A percentile compares a stretch with the other conserved stretches of the same genome.
phyloP scores from a whole-genome alignment of 2,888 invertebrate genomes.

The Himalopsyche kuldschensis region DNA sequence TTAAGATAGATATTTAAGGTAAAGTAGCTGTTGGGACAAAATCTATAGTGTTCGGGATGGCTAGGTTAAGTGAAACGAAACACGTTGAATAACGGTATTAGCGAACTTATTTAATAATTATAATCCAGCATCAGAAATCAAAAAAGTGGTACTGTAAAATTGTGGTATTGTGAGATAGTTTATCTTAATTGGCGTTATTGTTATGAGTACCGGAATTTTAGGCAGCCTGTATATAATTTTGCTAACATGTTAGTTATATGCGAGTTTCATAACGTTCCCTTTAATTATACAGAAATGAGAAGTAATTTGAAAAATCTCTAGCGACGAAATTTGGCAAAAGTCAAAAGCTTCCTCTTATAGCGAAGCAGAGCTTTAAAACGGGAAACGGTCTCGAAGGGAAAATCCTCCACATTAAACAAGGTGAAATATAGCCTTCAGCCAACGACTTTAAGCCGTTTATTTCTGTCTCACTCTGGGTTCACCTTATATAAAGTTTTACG shows the following conservation, averaged over 20 bases:
- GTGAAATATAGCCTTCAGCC: constrained; percentile 30
- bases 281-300: background rate
- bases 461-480: background rate
- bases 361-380: constrained; percentile 31
- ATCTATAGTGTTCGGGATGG: too few species aligned
- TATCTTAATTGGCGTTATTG: too few species aligned
- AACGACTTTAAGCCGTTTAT: constrained; percentile 2
- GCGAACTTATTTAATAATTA: too few species aligned
- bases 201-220: background rate
- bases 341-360: constrained; percentile 1
- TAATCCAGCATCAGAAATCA: too few species aligned
- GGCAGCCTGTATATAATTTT: background rate
- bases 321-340: background rate
- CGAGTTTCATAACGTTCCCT: background rate
- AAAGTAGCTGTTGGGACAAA: too few species aligned
- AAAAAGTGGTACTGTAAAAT: too few species aligned
- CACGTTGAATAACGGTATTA: too few species aligned
- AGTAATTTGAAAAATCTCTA: background rate
- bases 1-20: too few species aligned
- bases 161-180: too few species aligned
- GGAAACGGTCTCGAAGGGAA: constrained; percentile 34
- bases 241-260: too few species aligned
- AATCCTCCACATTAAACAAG: constrained; percentile 37
- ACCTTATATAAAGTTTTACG: background rate
- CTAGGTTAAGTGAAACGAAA: too few species aligned